Evolutionary conservation across 2,888 invertebrate genomes (phyloP).

Genomic region (Cataglyphis altisquamis): DNA sequence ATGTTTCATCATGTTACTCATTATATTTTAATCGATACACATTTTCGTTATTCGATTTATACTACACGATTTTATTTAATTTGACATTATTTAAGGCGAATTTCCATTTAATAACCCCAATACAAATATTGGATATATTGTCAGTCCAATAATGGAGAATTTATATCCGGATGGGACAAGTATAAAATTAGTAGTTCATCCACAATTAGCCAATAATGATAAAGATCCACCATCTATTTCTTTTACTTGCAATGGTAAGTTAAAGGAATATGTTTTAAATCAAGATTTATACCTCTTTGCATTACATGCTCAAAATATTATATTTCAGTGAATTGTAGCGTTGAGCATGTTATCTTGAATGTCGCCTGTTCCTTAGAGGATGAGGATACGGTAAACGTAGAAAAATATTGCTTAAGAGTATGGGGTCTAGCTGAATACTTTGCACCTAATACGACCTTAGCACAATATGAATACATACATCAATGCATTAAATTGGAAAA

Average conservation of each 20-base stretch:
- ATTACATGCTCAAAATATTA: slow-evolving; percentile 4
- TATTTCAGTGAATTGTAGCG: slow-evolving; percentile 93
- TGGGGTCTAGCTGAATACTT: slow-evolving; percentile 96
- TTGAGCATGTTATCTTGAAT: slow-evolving; percentile 95
- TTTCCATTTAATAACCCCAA: slow-evolving; percentile 91
- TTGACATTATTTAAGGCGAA: slow-evolving; percentile 87
- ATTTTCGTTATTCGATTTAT: not conserved
- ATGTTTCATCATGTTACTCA: not conserved
- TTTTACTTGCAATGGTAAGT: slow-evolving; percentile 96
- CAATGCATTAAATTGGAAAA: slow-evolving; percentile 97
- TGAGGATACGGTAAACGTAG: slow-evolving; percentile 89
- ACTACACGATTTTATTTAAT: slow-evolving; percentile 14
- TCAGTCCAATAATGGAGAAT: slow-evolving; percentile 95
- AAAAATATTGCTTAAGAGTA: slow-evolving; percentile 90
- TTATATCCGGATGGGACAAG: slow-evolving; percentile 93
- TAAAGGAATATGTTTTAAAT: not conserved
- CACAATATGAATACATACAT: slow-evolving; percentile 97
- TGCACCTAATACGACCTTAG: slow-evolving; percentile 93
- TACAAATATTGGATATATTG: slow-evolving; percentile 95
- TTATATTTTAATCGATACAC: not conserved
- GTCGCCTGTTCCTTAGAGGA: slow-evolving; percentile 94
- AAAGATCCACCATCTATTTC: slow-evolving; percentile 90
- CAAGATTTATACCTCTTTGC: not conserved
- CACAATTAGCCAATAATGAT: slow-evolving; percentile 87
- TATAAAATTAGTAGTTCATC: slow-evolving; percentile 95